Percentiles rank a stretch among this genome's conserved stretches.
phyloP scores from a whole-genome alignment of 2,797 vertebrate genomes.

The Catostomus latipinnis region DNA sequence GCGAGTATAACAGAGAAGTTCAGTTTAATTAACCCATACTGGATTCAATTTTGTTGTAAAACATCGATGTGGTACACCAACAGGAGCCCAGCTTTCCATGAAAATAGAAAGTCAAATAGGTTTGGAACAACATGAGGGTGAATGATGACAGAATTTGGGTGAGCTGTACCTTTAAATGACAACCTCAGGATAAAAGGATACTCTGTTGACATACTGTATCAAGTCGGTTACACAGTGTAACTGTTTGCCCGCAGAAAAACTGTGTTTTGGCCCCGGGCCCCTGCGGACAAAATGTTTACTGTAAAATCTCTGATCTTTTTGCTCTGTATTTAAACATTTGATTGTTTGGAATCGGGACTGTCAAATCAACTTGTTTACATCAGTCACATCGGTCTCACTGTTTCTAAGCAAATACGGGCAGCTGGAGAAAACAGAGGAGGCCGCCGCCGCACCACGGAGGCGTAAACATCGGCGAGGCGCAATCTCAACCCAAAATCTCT shows the following conservation, averaged over 20 bases:
- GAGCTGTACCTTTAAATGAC: neutral
- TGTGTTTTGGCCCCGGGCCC: slow-evolving; percentile 5
- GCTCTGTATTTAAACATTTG: slow-evolving; percentile 44
- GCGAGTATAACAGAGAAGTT: slow-evolving; percentile 24
- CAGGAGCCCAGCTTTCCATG: too few species aligned
- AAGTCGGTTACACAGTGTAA: neutral
- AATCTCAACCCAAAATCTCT: slow-evolving; percentile 54
- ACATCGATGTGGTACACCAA: too few species aligned
- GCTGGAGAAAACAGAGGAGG: slow-evolving; percentile 50
- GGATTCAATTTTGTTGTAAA: too few species aligned
- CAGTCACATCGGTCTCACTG: slow-evolving; percentile 34
- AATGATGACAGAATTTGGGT: too few species aligned
- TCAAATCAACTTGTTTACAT: slow-evolving; percentile 60
- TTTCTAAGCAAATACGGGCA: slow-evolving; percentile 52
- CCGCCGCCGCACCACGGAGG: slow-evolving; percentile 53
- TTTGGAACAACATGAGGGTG: too few species aligned
- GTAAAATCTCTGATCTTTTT: slow-evolving; percentile 42
- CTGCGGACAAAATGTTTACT: slow-evolving; percentile 39
- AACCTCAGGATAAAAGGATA: slow-evolving; percentile 18
- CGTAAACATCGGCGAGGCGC: slow-evolving; percentile 51
- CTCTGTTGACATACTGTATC: slow-evolving; percentile 1
- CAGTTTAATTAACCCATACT: slow-evolving; percentile 42
- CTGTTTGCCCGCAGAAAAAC: neutral
- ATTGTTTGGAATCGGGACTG: slow-evolving; percentile 54
- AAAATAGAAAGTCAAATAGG: too few species aligned